phyloP scores from a whole-genome alignment of 2,113 vertebrate species.

The Aepyceros melampus region DNA sequence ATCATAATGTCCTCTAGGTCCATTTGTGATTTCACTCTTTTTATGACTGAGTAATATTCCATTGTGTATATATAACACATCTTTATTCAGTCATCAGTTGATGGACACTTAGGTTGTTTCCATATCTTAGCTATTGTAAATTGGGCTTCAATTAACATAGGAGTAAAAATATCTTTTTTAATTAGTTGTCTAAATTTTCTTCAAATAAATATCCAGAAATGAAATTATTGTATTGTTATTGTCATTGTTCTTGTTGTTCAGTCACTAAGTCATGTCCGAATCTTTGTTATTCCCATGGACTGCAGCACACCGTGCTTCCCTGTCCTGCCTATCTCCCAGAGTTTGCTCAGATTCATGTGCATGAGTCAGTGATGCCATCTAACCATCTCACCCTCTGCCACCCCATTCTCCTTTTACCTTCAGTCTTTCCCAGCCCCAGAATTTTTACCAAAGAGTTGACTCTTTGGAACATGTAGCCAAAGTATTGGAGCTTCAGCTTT shows the following conservation, averaged over 20 bases:
- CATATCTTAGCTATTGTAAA: neutral
- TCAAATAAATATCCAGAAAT: neutral
- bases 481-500: neutral
- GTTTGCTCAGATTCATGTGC: neutral
- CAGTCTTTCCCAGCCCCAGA: neutral
- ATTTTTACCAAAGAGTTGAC: neutral
- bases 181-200: neutral
- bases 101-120: neutral
- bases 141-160: neutral
- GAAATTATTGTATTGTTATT: neutral
- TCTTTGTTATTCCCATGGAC: neutral
- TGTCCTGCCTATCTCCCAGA: neutral
- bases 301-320: neutral
- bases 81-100: neutral
- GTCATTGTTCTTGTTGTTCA: neutral
- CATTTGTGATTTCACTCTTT: neutral
- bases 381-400: neutral
- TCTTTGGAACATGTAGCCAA: neutral
- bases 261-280: neutral
- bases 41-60: neutral
- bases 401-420: neutral
- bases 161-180: neutral
- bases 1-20: neutral
- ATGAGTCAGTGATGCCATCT: neutral
- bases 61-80: neutral